Evolutionary conservation across 2,113 vertebrate genomes (phyloP).

Genomic region (Mystacornis crossleyi): DNA sequence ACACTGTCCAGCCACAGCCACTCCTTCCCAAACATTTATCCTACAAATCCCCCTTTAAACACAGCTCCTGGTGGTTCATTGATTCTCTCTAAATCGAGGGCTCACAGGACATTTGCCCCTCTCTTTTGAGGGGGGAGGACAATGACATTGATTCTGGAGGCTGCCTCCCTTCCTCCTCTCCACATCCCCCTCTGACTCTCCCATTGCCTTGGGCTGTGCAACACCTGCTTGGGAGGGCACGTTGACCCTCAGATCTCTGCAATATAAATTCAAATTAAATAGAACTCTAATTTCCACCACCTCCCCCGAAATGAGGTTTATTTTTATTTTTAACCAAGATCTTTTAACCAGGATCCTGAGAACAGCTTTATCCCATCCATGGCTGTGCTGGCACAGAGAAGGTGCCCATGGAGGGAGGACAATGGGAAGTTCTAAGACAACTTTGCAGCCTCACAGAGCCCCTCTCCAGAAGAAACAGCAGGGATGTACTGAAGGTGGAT

Average conservation of each 20-base stretch:
- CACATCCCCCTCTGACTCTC: not conserved
- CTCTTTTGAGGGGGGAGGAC: not conserved
- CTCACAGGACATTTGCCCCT: not conserved
- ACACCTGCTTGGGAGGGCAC: not conserved
- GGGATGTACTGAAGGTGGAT: not conserved
- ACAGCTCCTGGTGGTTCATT: not conserved
- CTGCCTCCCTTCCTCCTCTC: not conserved
- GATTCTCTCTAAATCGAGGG: not conserved
- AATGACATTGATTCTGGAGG: not conserved
- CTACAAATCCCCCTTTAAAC: not conserved
- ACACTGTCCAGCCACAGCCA: not conserved
- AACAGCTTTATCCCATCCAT: not conserved
- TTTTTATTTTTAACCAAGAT: not conserved
- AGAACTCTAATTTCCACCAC: not conserved
- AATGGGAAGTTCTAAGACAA: not conserved
- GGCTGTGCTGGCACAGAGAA: not conserved
- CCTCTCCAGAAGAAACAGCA: not conserved
- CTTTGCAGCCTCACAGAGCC: not conserved
- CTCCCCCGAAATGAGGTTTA: not conserved
- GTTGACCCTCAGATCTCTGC: too few relatives aligned
- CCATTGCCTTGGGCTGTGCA: not conserved
- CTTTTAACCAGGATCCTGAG: not conserved
- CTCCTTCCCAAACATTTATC: not conserved
- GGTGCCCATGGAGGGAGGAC: accelerated
- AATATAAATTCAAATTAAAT: not conserved